phyloP scores from a whole-genome alignment of 2,113 vertebrate genomes.

The Rhodinocichla rosea region DNA sequence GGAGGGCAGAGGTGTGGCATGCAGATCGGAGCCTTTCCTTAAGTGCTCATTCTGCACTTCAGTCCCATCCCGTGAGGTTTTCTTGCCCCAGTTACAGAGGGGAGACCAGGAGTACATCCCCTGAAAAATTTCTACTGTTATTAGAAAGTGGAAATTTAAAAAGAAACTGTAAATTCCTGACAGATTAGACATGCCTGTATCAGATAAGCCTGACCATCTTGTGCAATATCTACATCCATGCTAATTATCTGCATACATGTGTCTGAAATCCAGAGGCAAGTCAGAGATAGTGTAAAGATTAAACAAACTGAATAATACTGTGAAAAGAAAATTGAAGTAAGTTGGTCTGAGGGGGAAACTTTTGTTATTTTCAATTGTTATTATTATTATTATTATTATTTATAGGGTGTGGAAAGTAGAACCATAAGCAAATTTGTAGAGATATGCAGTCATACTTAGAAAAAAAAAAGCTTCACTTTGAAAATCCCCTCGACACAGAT shows the following conservation, averaged over 20 bases:
- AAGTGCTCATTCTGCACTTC: background rate
- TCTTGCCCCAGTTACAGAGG: background rate
- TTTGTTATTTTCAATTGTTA: conserved; percentile 9
- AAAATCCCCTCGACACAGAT: background rate
- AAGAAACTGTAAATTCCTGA: background rate
- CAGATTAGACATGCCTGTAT: background rate
- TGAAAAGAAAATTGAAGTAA: conserved; percentile 35
- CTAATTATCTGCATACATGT: background rate
- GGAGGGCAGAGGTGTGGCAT: conserved; percentile 45
- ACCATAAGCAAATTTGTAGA: background rate
- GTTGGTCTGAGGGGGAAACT: conserved; percentile 18
- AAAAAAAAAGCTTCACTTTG: background rate
- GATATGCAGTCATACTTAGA: background rate
- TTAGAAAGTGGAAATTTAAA: conserved; percentile 40
- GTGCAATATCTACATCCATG: conserved; percentile 26
- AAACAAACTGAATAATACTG: conserved; percentile 18
- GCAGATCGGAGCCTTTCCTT: background rate
- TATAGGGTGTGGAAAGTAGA: conserved; percentile 24
- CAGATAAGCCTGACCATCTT: conserved; percentile 28
- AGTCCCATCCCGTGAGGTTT: background rate
- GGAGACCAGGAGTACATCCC: background rate
- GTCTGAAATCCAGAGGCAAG: conserved; percentile 35
- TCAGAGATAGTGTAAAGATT: conserved; percentile 6
- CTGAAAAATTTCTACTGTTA: background rate
- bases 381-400: conserved; percentile 39